Conservation (phyloP, 2,797 vertebrate genomes). For the Phyllotis vaccarum region DNA sequence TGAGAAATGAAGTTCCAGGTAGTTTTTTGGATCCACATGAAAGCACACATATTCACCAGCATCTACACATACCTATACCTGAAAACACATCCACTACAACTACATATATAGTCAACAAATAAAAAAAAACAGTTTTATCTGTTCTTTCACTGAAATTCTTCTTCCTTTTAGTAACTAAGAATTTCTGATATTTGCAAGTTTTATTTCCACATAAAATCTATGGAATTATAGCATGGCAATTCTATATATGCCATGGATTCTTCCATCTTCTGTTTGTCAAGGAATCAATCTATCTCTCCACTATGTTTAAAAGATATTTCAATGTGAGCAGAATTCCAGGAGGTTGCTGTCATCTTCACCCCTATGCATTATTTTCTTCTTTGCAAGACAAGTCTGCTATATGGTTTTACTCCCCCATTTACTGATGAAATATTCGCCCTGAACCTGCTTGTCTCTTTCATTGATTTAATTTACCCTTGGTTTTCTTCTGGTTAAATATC, state of each 20-base stretch:
- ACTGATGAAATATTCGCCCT: not conserved
- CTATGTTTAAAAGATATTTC: not conserved
- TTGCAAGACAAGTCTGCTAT: not conserved
- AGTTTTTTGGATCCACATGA: not conserved
- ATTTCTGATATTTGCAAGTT: not conserved
- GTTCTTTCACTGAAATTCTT: not conserved
- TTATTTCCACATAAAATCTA: not conserved
- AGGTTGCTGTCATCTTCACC: not conserved
- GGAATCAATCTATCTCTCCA: not conserved
- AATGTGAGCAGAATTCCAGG: not conserved
- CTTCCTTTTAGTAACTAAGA: not conserved
- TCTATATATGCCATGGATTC: not conserved
- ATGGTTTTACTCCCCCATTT: not conserved
- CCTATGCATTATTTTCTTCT: not conserved
- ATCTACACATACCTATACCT: not conserved
- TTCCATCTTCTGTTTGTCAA: not conserved
- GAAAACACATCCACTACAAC: not conserved
- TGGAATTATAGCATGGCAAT: not conserved
- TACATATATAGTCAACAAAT: not conserved
- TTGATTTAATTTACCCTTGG: not conserved
- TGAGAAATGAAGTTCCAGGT: not conserved
- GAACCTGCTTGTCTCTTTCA: not conserved
- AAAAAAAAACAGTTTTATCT: not conserved
- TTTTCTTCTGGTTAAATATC: not conserved
- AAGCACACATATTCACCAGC: no score